Evolutionary conservation across 2,797 vertebrate species (phyloP).

Genomic region (Amphiprion clarkii): DNA sequence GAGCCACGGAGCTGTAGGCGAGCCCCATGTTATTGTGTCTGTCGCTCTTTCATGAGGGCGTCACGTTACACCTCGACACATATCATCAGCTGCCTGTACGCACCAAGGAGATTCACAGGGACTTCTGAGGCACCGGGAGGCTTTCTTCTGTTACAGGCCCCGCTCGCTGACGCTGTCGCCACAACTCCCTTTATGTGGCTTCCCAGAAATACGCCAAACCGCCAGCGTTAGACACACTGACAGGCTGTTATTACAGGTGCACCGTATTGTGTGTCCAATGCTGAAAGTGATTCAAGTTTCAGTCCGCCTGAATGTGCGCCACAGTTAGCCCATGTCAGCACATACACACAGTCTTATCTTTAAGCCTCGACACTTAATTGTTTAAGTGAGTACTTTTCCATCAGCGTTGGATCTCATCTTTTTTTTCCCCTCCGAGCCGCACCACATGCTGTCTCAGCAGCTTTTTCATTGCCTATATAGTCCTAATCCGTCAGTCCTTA

Average conservation of each 20-base stretch:
- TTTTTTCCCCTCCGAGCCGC: conserved; percentile 11
- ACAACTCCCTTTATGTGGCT: conserved; percentile 69
- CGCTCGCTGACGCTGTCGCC: conserved; percentile 48
- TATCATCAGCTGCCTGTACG: conserved; percentile 65
- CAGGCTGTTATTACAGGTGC: conserved; percentile 78
- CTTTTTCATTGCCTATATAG: conserved; percentile 20
- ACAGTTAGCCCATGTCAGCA: conserved; percentile 30
- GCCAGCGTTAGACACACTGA: conserved; percentile 49
- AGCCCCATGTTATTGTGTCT: conserved; percentile 78
- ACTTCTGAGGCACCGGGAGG: conserved; percentile 48
- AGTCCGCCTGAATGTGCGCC: conserved; percentile 32
- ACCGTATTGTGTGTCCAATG: conserved; percentile 64
- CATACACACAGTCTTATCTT: background rate
- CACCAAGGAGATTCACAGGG: conserved; percentile 54
- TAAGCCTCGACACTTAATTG: conserved; percentile 18
- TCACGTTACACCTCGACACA: conserved; percentile 80
- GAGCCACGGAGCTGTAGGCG: conserved; percentile 52
- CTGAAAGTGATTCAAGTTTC: conserved; percentile 69
- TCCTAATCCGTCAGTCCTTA: conserved; percentile 46
- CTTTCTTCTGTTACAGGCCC: conserved; percentile 68
- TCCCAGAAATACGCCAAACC: conserved; percentile 63
- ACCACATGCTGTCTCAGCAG: conserved; percentile 65
- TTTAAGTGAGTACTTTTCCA: conserved; percentile 29
- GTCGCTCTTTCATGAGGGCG: conserved; percentile 72
- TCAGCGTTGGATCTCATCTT: conserved; percentile 22